Conservation (phyloP, 2,888 invertebrate genomes). For the Xylota segnis region DNA sequence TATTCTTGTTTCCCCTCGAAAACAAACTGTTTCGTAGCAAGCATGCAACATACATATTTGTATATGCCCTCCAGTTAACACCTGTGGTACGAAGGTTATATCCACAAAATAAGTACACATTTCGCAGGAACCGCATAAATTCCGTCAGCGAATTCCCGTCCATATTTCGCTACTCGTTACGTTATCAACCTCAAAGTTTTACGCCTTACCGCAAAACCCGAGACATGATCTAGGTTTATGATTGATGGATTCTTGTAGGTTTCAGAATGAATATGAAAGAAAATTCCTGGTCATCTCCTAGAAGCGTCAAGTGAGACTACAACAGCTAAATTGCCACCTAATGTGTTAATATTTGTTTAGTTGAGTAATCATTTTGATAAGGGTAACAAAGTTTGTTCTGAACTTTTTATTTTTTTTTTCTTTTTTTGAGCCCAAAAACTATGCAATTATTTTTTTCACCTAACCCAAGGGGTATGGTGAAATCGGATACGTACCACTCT, state of each 20-base stretch:
- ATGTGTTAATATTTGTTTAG: conserved; percentile 3
- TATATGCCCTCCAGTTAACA: background rate
- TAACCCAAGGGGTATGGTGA: background rate
- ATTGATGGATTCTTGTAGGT: conserved; percentile 11
- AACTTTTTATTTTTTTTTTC: conserved; percentile 19
- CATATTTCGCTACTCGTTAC: conserved; percentile 2
- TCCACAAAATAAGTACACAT: background rate
- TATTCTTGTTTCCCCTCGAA: background rate
- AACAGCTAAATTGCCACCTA: background rate
- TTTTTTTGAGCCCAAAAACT: conserved; percentile 44
- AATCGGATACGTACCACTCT: conserved; percentile 12
- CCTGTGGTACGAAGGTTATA: background rate
- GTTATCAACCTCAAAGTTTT: background rate
- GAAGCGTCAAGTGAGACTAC: background rate
- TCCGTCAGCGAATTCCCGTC: background rate
- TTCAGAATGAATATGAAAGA: background rate
- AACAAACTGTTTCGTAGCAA: background rate
- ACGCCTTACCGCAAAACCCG: background rate
- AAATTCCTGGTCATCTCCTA: background rate
- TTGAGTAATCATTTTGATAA: conserved; percentile 34
- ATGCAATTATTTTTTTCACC: conserved; percentile 22
- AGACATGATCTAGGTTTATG: conserved; percentile 21
- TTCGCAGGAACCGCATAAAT: background rate
- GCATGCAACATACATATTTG: background rate
- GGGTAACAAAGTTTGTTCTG: conserved; percentile 24